These are phyloP conservation scores for Nesospiza acunhae DNA, from an alignment of 2,113 vertebrate genomes.

Conservation along the genomic window DNA sequence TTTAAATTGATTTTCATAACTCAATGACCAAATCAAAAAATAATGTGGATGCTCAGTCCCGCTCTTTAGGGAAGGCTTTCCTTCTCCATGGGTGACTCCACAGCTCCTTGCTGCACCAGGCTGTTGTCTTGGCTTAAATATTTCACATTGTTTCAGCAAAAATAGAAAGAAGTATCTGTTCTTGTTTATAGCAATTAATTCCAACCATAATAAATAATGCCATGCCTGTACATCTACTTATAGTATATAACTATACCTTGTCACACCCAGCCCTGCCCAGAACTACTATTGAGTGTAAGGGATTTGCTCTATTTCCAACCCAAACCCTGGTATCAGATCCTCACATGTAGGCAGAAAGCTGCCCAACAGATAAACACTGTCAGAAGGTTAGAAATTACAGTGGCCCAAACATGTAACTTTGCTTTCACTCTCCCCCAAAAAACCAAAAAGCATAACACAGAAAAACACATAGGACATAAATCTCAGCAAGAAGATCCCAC, in stretches of 20 bases:
- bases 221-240: neutral
- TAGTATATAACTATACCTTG: rapidly evolving
- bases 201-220: neutral
- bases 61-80: neutral
- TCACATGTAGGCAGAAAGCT: neutral
- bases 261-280: neutral
- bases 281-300: neutral
- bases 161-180: neutral
- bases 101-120: neutral
- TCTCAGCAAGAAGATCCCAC: neutral
- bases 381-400: neutral
- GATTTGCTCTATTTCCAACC: neutral
- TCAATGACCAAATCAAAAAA: neutral
- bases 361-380: neutral
- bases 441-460: neutral
- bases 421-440: neutral
- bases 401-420: neutral
- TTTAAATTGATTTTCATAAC: neutral
- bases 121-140: neutral
- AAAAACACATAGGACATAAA: neutral
- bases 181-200: neutral
- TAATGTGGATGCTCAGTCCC: neutral
- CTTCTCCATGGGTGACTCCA: neutral
- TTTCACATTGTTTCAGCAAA: neutral
- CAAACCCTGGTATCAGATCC: neutral